Conservation (phyloP, 2,113 vertebrate genomes). For the Numida meleagris region DNA sequence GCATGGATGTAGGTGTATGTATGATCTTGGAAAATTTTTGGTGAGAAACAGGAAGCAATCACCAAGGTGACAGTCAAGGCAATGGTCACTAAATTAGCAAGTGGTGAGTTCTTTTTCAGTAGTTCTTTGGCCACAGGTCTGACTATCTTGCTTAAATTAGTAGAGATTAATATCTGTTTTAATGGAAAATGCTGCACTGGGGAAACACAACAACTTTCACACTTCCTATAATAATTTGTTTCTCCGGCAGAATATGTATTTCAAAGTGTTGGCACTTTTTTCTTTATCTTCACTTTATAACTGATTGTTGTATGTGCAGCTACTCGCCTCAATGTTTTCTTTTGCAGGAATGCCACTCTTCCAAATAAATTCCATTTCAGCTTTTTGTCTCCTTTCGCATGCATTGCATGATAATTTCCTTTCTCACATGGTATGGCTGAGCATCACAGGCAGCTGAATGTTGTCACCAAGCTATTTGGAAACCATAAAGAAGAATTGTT, state of each 20-base stretch:
- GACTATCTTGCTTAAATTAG: conserved; percentile 71
- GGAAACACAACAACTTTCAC: conserved; percentile 87
- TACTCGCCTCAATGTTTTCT: conserved; percentile 78
- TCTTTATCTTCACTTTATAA: conserved; percentile 74
- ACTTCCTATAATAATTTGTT: conserved; percentile 81
- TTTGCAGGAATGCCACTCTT: conserved; percentile 84
- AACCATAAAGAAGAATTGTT: conserved; percentile 60
- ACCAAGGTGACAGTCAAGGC: conserved; percentile 68
- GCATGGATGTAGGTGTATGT: conserved; percentile 67
- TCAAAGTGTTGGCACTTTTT: conserved; percentile 75
- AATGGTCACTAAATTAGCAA: conserved; percentile 72
- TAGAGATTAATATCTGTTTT: conserved; percentile 68
- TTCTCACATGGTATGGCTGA: conserved; percentile 82
- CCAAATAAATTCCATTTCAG: conserved; percentile 75
- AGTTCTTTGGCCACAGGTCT: conserved; percentile 66
- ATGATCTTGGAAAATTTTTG: conserved; percentile 66
- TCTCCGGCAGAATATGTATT: conserved; percentile 73
- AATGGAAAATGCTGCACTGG: conserved; percentile 72
- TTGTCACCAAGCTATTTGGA: conserved; percentile 80
- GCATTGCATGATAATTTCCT: conserved; percentile 81
- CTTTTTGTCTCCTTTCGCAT: conserved; percentile 80
- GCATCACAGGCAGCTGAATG: conserved; percentile 85
- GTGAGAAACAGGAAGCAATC: conserved; percentile 56
- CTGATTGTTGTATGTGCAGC: conserved; percentile 76
- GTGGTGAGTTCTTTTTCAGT: conserved; percentile 63